Base-by-base conservation (phyloP, 2,888 invertebrate species). In the Deilephila elpenor region DNA sequence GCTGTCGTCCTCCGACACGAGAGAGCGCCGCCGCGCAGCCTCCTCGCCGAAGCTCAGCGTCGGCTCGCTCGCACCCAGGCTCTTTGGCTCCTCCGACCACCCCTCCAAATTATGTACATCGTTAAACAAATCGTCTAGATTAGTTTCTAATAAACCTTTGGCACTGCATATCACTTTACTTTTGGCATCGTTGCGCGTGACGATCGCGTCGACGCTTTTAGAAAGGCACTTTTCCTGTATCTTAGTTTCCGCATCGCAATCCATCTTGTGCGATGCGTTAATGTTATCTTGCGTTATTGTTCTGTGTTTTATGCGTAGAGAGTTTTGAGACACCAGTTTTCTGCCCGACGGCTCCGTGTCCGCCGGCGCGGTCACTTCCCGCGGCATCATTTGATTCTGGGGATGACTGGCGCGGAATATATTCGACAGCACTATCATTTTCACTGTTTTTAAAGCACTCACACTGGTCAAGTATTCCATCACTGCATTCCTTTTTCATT, bases 71-170 rank as follows among this genome's bases (percentile, higher is more conserved):
- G 92, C 91, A 78, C 93, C 93, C 80, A 93, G 88, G 83, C 84
- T 89, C 87, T 92, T 93, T 85, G 90, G 86, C 81, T 92, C 91
- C 71, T 82, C 85, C 71, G 81, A 84, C 91, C 92, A 92, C 73
- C 86, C 84, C 78, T 91, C 90, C 72, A 86, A 76, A 78, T 86
- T 89, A 76, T 89, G 86, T 76, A 88, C 88, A 81, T 94, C 94
- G 77, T 88, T 89, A 78, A 94, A 94, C 79, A 94, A 84, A 84
- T 94, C 94, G 82, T 94, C 94, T 88, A 94, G 88, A 91, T 94
- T 94, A 80, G 94, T 94, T 89, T 94, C 94, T 93, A 94, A 89
- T 88, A 94, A 90, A 90, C 94, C 94, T 94, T 94, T 94, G 94
- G 94, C 93, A 93, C 93, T 94, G 83, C 92, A 90, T 91, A 94